Conservation (phyloP, 2,113 vertebrate genomes). For the Cyanoderma ruficeps region DNA sequence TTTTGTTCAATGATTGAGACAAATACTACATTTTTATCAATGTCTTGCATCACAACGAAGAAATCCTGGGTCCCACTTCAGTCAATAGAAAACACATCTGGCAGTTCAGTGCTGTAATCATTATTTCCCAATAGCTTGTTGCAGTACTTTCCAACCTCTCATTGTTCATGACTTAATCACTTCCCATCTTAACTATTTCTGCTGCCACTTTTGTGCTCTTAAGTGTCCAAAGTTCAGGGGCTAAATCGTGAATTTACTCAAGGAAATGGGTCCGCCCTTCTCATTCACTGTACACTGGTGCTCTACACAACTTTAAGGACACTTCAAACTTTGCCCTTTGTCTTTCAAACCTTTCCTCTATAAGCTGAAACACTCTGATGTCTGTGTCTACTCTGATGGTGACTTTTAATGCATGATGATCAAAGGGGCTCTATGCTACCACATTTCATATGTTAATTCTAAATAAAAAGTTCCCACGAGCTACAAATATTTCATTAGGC, state of each 20-base stretch:
- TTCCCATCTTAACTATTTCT: constrained; percentile 34
- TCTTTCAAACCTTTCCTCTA: constrained; percentile 10
- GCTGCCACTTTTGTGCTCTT: not conserved
- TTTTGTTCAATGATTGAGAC: not conserved
- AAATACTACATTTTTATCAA: not conserved
- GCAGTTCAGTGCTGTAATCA: not conserved
- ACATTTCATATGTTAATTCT: not conserved
- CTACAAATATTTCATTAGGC: not conserved
- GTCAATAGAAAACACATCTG: not conserved
- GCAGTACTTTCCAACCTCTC: constrained; percentile 27
- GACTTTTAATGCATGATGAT: not conserved
- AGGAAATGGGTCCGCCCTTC: constrained; percentile 42
- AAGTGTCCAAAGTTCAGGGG: constrained; percentile 12
- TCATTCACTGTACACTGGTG: not conserved
- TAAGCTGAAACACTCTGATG: not conserved
- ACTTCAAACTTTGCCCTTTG: not conserved
- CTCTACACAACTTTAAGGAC: not conserved
- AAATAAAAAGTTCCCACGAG: not conserved
- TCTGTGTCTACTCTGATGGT: not conserved
- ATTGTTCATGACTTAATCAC: constrained; percentile 33
- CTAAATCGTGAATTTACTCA: not conserved
- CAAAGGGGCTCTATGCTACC: not conserved
- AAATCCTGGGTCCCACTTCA: not conserved
- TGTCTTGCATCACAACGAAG: not conserved
- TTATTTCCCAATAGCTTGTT: constrained; percentile 37